Evolutionary conservation across 2,888 invertebrate species (phyloP).

Genomic region (Ephialtes manifestator): DNA sequence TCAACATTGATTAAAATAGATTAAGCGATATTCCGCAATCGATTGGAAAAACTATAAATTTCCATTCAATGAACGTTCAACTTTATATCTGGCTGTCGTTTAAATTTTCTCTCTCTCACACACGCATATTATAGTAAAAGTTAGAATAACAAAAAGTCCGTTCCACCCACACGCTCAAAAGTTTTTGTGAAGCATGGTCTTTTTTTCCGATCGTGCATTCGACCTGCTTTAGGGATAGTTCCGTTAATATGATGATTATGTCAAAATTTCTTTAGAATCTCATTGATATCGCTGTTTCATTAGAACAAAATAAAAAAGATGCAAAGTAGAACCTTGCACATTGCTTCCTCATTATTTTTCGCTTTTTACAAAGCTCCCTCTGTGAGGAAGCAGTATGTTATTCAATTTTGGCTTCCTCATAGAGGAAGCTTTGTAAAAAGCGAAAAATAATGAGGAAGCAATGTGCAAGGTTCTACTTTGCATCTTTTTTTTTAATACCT

Average conservation of each 20-base stretch:
- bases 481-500: too few species aligned
- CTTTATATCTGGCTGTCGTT: not conserved
- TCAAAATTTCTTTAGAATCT: not conserved
- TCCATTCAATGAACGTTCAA: not conserved
- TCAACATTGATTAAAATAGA: too few species aligned
- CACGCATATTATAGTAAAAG: not conserved
- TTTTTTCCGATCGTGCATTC: not conserved
- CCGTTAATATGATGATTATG: conserved; percentile 16
- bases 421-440: too few species aligned
- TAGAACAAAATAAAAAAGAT: not conserved
- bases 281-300: not conserved
- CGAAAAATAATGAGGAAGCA: too few species aligned
- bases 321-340: too few species aligned
- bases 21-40: too few species aligned
- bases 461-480: too few species aligned
- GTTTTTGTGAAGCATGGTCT: not conserved
- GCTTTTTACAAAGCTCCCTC: too few species aligned
- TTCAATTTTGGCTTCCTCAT: too few species aligned
- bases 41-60: too few species aligned
- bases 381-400: too few species aligned
- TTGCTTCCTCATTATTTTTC: too few species aligned
- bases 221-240: not conserved
- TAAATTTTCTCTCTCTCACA: not conserved
- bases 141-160: not conserved
- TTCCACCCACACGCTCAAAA: not conserved